phyloP scores from a whole-genome alignment of 2,113 vertebrate species.

The Colistium nudipinnis region DNA sequence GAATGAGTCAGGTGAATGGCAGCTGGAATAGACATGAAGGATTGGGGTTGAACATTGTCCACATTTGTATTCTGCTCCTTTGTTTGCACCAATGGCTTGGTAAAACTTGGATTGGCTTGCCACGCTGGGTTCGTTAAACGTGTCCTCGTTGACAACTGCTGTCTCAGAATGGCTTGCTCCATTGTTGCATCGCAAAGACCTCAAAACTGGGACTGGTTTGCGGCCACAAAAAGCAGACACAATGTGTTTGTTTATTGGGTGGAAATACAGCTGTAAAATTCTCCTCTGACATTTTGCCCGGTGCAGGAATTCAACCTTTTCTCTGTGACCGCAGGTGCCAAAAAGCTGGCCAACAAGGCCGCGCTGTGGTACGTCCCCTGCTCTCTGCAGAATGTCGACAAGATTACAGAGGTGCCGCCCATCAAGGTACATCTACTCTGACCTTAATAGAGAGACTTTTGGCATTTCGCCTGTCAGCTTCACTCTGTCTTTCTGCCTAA shows the following conservation, averaged over 20 bases:
- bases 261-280: background rate
- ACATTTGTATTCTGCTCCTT: slow-evolving; percentile 46
- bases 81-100: slow-evolving; percentile 36
- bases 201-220: slow-evolving; percentile 16
- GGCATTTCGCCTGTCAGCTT: slow-evolving; percentile 25
- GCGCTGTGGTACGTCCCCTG: slow-evolving; percentile 94
- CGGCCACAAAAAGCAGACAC: slow-evolving; percentile 1
- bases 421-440: slow-evolving; percentile 85
- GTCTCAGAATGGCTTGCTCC: slow-evolving; percentile 13
- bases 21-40: slow-evolving; percentile 23
- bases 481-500: background rate
- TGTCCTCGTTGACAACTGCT: slow-evolving; percentile 39
- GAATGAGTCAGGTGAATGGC: slow-evolving; percentile 1
- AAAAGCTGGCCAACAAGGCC: slow-evolving; percentile 92
- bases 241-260: background rate
- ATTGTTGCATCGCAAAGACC: slow-evolving; percentile 33
- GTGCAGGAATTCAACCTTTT: slow-evolving; percentile 14
- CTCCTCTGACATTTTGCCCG: background rate
- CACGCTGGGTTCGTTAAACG: slow-evolving; percentile 27
- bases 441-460: background rate
- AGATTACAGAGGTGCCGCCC: slow-evolving; percentile 90
- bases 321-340: slow-evolving; percentile 82
- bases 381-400: slow-evolving; percentile 90
- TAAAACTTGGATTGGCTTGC: slow-evolving; percentile 27
- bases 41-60: slow-evolving; percentile 41